These are phyloP conservation scores for Orchesella cincta DNA, from an alignment of 1,140 invertebrate species.

Conservation along the genomic window DNA sequence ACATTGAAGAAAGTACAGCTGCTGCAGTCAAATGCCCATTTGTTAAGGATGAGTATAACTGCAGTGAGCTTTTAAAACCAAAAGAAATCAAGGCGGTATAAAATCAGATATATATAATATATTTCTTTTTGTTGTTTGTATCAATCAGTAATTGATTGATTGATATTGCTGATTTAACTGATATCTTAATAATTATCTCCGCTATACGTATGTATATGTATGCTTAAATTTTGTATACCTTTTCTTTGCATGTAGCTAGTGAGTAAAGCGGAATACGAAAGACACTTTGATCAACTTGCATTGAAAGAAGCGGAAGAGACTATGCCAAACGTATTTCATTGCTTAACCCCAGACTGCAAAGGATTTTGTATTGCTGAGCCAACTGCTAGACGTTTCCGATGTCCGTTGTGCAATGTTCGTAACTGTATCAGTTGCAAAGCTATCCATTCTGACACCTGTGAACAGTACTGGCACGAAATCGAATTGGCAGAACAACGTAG, in stretches of 20 bases:
- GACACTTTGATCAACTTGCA: slow-evolving; percentile 62
- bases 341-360: slow-evolving; percentile 82
- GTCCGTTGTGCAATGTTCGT: slow-evolving; percentile 75
- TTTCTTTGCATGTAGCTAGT: slow-evolving; percentile 59
- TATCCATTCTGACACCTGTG: slow-evolving; percentile 46
- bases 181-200: too few relatives aligned
- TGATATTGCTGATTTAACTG: too few relatives aligned
- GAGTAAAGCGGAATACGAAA: slow-evolving; percentile 55
- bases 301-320: slow-evolving; percentile 79
- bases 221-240: too few relatives aligned
- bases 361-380: slow-evolving; percentile 69
- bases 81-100: slow-evolving; percentile 62
- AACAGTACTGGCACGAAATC: not conserved
- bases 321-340: slow-evolving; percentile 82
- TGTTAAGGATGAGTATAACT: slow-evolving; percentile 58
- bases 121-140: too few relatives aligned
- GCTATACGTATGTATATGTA: too few relatives aligned
- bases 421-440: slow-evolving; percentile 90
- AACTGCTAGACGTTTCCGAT: slow-evolving; percentile 80
- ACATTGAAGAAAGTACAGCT: slow-evolving; percentile 57
- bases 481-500: too few relatives aligned
- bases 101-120: too few relatives aligned
- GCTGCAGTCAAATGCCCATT: slow-evolving; percentile 60
- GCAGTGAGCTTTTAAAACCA: slow-evolving; percentile 58
- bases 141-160: too few relatives aligned